Conservation (phyloP, 2,797 vertebrate species). For the Acrossocheilus fasciatus region DNA sequence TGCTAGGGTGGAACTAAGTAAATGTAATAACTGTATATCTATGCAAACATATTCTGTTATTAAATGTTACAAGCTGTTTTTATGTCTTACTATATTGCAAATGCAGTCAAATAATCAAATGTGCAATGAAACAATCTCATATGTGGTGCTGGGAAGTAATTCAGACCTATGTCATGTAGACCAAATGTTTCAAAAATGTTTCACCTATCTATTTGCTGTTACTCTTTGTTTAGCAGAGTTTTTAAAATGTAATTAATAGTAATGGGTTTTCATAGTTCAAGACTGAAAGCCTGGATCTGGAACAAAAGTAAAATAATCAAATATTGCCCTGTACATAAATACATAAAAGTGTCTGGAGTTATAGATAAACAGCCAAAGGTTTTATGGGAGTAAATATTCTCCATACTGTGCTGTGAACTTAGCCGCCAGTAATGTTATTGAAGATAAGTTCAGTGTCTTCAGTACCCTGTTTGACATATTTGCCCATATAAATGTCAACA, state of each 20-base stretch:
- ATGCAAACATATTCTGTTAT: too few species aligned
- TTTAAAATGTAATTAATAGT: not conserved
- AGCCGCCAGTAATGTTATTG: not conserved
- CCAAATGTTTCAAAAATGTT: not conserved
- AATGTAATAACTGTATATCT: not conserved
- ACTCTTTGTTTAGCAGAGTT: not conserved
- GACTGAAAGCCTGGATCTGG: not conserved
- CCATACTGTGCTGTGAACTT: not conserved
- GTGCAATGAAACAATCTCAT: not conserved
- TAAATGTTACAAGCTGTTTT: not conserved
- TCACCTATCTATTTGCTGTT: not conserved
- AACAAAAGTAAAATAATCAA: not conserved
- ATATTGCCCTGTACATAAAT: not conserved
- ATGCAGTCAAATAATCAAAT: slow-evolving; percentile 3
- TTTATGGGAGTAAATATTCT: not conserved
- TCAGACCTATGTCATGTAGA: not conserved
- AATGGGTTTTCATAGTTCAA: not conserved
- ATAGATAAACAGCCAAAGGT: not conserved
- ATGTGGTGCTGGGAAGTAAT: not conserved
- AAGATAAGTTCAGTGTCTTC: not conserved
- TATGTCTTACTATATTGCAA: not conserved
- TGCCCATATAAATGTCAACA: slow-evolving; percentile 33
- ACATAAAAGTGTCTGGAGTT: slow-evolving; percentile 3
- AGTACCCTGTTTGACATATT: slow-evolving; percentile 2
- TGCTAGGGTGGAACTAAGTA: not conserved